Percentiles rank a stretch among this genome's conserved stretches.
These are phyloP conservation scores for Drosophila santomea DNA, from an alignment of 1,140 invertebrate genomes.

Conservation along the genomic window DNA sequence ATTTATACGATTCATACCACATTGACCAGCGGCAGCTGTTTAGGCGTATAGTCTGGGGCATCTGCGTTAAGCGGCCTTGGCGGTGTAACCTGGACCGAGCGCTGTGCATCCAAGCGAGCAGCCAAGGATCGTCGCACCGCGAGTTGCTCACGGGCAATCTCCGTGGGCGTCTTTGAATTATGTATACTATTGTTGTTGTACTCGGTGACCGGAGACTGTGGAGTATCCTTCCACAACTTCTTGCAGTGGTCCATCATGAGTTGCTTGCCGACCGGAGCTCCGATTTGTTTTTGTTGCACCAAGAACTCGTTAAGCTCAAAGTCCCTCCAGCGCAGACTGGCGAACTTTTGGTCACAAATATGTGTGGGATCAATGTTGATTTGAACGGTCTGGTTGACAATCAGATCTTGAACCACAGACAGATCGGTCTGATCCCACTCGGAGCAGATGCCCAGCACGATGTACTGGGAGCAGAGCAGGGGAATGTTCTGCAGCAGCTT, in stretches of 20 bases:
- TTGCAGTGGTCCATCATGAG: constrained; percentile 74
- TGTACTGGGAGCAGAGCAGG: constrained; percentile 67
- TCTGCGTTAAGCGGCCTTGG: constrained; percentile 35
- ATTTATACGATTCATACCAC: constrained; percentile 34
- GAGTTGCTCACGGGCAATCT: constrained; percentile 67
- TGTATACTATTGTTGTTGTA: constrained; percentile 57
- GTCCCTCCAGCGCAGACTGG: constrained; percentile 75
- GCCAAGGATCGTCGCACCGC: constrained; percentile 60
- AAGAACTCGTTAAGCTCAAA: constrained; percentile 72
- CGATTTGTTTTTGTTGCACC: constrained; percentile 75
- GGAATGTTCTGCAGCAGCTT: constrained; percentile 67
- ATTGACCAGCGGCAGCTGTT: constrained; percentile 52
- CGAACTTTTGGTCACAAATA: constrained; percentile 75
- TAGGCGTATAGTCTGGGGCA: constrained; percentile 29
- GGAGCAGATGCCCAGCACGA: constrained; percentile 73
- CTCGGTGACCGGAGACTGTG: constrained; percentile 41
- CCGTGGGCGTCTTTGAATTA: constrained; percentile 56
- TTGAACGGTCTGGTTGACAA: constrained; percentile 63
- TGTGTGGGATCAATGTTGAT: constrained; percentile 52
- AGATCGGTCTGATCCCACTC: constrained; percentile 70
- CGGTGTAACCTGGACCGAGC: constrained; percentile 33
- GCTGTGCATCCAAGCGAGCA: constrained; percentile 70
- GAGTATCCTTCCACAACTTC: constrained; percentile 62
- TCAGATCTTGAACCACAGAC: constrained; percentile 51
- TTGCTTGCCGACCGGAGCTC: constrained; percentile 62